These are phyloP conservation scores for Lates calcarifer DNA, from an alignment of 2,113 vertebrate species.

Conservation along the genomic window DNA sequence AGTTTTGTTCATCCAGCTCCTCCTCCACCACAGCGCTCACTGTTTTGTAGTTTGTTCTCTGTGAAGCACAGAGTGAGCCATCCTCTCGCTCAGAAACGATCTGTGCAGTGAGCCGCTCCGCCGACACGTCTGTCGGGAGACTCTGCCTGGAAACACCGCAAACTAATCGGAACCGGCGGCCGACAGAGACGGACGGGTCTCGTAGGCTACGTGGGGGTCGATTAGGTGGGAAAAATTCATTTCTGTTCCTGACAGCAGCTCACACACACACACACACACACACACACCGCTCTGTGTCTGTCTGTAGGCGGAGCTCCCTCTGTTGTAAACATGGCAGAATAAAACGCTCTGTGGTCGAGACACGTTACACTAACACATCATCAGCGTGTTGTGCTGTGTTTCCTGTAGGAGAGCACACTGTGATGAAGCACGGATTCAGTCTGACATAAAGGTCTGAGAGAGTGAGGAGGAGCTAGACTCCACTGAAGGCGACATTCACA, in stretches of 20 bases:
- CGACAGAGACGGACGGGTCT: slow-evolving; percentile 39
- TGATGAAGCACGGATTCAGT: too few species aligned
- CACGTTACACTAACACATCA: too few species aligned
- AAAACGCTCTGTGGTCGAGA: too few species aligned
- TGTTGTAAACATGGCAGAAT: not conserved
- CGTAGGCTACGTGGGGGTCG: slow-evolving; percentile 19
- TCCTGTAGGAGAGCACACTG: too few species aligned
- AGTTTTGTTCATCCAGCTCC: too few species aligned
- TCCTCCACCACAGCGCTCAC: too few species aligned
- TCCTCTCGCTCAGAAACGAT: not conserved
- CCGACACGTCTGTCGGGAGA: slow-evolving; percentile 8
- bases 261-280: not conserved
- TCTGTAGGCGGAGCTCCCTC: not conserved
- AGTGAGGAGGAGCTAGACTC: too few species aligned
- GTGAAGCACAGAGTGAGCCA: slow-evolving; percentile 7
- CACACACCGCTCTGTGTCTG: not conserved
- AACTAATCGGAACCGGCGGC: slow-evolving; percentile 47
- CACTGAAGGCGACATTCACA: too few species aligned
- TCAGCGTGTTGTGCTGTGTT: too few species aligned
- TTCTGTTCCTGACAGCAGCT: not conserved
- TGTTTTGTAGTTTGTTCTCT: not conserved
- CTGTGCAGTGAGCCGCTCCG: slow-evolving; percentile 24
- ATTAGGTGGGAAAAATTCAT: slow-evolving; percentile 59
- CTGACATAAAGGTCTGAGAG: too few species aligned
- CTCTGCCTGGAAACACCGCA: slow-evolving; percentile 81